phyloP scores from a whole-genome alignment of 2,797 vertebrate genomes.

The Bryconaethiops microstoma region DNA sequence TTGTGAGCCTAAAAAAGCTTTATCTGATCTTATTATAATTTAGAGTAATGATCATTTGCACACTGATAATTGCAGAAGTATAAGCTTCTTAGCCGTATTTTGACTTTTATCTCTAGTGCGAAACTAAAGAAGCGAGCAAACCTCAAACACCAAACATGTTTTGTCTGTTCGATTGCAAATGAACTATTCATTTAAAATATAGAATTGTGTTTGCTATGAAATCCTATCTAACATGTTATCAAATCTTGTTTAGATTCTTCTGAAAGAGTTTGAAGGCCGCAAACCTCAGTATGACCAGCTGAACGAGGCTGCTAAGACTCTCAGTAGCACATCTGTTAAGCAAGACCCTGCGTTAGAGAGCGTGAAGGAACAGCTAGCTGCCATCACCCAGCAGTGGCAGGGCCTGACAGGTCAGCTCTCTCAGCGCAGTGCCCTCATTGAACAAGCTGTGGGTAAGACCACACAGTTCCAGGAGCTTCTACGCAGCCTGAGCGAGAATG shows the following conservation, averaged over 20 bases:
- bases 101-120: too few species aligned
- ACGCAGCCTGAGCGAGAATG: constrained; percentile 78
- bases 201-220: too few species aligned
- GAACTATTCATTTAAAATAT: too few species aligned
- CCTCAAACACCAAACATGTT: too few species aligned
- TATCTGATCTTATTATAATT: too few species aligned
- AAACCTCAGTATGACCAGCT: constrained; percentile 92
- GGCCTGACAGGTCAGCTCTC: constrained; percentile 86
- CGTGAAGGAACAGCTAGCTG: constrained; percentile 82
- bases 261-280: constrained; percentile 94
- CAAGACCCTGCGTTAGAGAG: constrained; percentile 79
- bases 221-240: too few species aligned
- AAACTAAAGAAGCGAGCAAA: too few species aligned
- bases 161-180: too few species aligned
- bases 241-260: constrained; percentile 84
- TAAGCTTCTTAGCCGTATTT: too few species aligned
- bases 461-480: constrained; percentile 88
- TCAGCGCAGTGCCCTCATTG: constrained; percentile 86
- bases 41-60: too few species aligned
- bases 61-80: too few species aligned
- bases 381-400: constrained; percentile 90
- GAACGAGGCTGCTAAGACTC: constrained; percentile 79
- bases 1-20: too few species aligned
- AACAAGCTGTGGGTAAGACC: constrained; percentile 88
- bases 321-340: constrained; percentile 82